Evolutionary conservation across 2,888 invertebrate genomes (phyloP).

Genomic region (Ornithoptera priamus): DNA sequence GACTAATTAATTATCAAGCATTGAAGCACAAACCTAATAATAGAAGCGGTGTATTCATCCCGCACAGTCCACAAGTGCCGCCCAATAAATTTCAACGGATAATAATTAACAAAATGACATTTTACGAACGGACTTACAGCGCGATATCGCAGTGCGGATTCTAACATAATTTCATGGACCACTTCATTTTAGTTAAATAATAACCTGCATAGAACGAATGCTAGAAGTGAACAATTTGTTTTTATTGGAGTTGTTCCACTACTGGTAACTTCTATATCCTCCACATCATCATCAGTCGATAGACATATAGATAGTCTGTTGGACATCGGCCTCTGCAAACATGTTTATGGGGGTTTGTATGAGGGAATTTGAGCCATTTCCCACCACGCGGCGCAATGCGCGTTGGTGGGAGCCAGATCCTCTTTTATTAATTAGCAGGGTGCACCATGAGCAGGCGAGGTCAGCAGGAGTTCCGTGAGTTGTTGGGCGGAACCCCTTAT

Average conservation of each 20-base stretch:
- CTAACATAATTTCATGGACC: slow-evolving; percentile 60
- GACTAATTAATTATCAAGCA: not conserved
- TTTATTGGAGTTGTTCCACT: not conserved
- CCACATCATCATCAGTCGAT: too few relatives aligned
- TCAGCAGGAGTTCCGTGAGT: too few relatives aligned
- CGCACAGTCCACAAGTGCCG: slow-evolving; percentile 25
- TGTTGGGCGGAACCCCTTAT: too few relatives aligned
- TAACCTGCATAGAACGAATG: slow-evolving; percentile 32
- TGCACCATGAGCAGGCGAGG: too few relatives aligned
- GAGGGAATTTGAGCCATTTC: too few relatives aligned
- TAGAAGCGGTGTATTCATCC: slow-evolving; percentile 12
- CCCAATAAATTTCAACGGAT: slow-evolving; percentile 29
- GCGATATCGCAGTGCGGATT: slow-evolving; percentile 52
- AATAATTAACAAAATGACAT: slow-evolving; percentile 43
- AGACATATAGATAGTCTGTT: too few relatives aligned
- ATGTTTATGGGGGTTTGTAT: too few relatives aligned
- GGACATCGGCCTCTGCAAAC: too few relatives aligned
- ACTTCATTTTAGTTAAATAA: slow-evolving; percentile 50
- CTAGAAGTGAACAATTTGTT: slow-evolving; percentile 38
- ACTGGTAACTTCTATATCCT: too few relatives aligned
- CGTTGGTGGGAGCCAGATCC: too few relatives aligned
- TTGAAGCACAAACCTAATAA: not conserved
- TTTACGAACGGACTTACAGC: slow-evolving; percentile 43
- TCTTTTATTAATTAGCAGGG: too few relatives aligned
- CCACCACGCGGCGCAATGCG: too few relatives aligned